Percentiles rank a stretch among this genome's conserved stretches.
Conservation (phyloP, 2,113 vertebrate species). For the Catharus bicknelli region DNA sequence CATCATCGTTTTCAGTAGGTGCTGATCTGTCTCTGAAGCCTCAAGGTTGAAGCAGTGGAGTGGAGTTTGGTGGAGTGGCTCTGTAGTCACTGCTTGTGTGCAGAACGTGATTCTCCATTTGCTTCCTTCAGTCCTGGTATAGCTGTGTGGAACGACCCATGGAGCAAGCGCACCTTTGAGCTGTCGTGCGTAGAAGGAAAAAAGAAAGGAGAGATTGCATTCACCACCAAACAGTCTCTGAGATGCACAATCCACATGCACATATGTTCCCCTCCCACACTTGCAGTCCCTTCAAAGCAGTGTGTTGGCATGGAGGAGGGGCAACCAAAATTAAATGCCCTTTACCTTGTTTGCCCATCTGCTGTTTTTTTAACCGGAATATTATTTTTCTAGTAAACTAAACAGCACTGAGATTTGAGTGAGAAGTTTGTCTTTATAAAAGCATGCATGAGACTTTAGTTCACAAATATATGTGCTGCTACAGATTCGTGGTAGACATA, state of each 20-base stretch:
- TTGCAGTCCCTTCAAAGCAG: conserved; percentile 15
- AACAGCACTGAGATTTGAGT: background rate
- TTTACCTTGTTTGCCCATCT: conserved; percentile 60
- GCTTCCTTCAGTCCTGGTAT: accelerated
- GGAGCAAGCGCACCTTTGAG: background rate
- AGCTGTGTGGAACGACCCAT: background rate
- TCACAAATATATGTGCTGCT: background rate
- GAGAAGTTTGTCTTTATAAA: background rate
- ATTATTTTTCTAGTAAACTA: conserved; percentile 15
- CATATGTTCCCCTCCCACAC: conserved; percentile 63
- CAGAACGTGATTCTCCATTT: background rate
- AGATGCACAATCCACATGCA: conserved; percentile 55
- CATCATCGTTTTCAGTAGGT: background rate
- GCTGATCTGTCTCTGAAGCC: background rate
- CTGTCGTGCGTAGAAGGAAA: background rate
- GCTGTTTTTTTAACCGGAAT: background rate
- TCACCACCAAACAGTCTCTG: background rate
- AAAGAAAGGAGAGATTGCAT: background rate
- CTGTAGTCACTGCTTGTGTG: accelerated
- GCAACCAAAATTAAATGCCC: conserved; percentile 41
- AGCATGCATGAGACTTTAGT: background rate
- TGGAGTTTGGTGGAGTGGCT: background rate
- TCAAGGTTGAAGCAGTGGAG: background rate
- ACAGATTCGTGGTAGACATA: background rate
- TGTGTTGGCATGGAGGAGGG: conserved; percentile 35